Base-by-base conservation (phyloP, 2,888 invertebrate genomes). In the Aleiodes alternator region DNA sequence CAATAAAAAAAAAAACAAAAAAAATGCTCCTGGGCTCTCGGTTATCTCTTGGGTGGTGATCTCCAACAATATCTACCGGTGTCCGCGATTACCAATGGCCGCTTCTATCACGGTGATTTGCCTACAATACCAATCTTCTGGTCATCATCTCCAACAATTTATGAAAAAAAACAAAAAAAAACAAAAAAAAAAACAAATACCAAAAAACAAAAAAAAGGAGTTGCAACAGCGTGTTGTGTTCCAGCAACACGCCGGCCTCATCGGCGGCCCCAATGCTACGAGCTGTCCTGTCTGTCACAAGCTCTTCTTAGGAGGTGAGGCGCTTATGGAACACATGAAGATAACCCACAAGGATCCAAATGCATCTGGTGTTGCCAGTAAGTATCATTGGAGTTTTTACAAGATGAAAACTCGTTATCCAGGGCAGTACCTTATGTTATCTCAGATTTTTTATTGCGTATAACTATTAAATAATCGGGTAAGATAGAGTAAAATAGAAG, bases 241-340 rank as follows among this genome's bases (percentile, higher is more conserved):
- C 93, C 96, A 97, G 95, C 97, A 97, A 94, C 97, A 97, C 92
- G 97, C 97, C 87, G 93, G 97, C 89, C 95, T 96, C 92, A 94
- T 94, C 89, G 96, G 97, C 87, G 97, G 97, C 85, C 96, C 97
- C 81, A 96, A 96, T 87, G 96, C 97, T 80, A 96, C 96, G 78
- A 95, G 96, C 82, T 97, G 97, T 91, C 97, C 97, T 70, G 94
- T 97, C 85, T 97, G 97, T 92, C 97, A 97, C 92, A 97, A 97
- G 92, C 94, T 97, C 89, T 96, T 97, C 91, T 94, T 97, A 87
- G 96, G 96, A 83, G 96, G 96, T 81, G 97, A 97, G 91, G 96
- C 96, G 75, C 93, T 97, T 78, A 96, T 97, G 93, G 97, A 97
- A 90, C 97, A 97, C 90, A 97, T 97, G 97, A 97, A 97, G 91